Percentiles rank a stretch among this genome's conserved stretches.
These are phyloP conservation scores for Hermaeophaga mercurialis DNA, from an alignment of 2,888 invertebrate species.

Conservation along the genomic window DNA sequence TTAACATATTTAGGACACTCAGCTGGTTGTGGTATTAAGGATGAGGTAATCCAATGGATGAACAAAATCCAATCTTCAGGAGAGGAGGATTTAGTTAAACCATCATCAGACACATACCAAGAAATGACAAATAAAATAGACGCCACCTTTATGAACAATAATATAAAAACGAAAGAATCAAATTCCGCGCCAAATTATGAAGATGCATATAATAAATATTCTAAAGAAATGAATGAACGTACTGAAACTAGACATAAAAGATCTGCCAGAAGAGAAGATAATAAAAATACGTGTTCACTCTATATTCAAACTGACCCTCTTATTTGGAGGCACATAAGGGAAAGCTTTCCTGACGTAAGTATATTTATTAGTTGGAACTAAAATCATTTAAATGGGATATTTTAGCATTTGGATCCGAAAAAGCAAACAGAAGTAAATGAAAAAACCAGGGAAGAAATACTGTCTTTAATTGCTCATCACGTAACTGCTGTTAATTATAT, in stretches of 20 bases:
- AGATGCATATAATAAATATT: conserved; percentile 74
- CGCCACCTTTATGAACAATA: not conserved
- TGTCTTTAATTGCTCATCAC: conserved; percentile 96
- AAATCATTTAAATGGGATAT: conserved; percentile 33
- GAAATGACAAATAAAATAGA: not conserved
- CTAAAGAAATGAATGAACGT: conserved; percentile 72
- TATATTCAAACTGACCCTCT: conserved; percentile 98
- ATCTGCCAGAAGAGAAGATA: conserved; percentile 70
- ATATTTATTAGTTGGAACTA: not conserved
- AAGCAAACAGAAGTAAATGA: conserved; percentile 74
- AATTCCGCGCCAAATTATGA: conserved; percentile 48
- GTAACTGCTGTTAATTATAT: conserved; percentile 98
- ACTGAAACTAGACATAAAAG: conserved; percentile 46
- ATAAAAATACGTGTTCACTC: conserved; percentile 89
- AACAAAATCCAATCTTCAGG: conserved; percentile 83
- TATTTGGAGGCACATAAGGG: conserved; percentile 93
- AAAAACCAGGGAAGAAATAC: conserved; percentile 95
- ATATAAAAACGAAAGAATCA: conserved; percentile 35
- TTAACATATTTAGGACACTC: conserved; percentile 68
- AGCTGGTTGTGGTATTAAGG: conserved; percentile 87
- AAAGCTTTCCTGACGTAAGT: conserved; percentile 79
- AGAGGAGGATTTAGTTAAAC: conserved; percentile 54
- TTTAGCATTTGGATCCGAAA: conserved; percentile 73
- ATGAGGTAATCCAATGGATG: conserved; percentile 91
- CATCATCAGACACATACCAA: not conserved